These are phyloP conservation scores for Drosophila pallidifrons DNA, from an alignment of 1,140 invertebrate genomes.

Conservation along the genomic window DNA sequence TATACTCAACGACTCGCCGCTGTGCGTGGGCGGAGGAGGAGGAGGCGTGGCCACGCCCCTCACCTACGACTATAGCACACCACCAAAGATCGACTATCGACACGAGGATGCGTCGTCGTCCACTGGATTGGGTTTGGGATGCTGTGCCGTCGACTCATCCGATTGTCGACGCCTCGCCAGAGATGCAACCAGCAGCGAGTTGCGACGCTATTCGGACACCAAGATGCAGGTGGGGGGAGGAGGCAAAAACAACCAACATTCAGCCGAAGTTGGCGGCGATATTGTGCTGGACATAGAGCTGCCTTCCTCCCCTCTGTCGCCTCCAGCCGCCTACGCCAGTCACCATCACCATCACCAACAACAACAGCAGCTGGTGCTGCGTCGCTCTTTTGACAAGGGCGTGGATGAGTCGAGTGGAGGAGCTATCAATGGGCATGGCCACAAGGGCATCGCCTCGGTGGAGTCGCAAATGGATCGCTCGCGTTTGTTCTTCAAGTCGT, in stretches of 20 bases:
- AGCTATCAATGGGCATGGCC: background rate
- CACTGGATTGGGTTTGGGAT: constrained; percentile 36
- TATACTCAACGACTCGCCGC: constrained; percentile 79
- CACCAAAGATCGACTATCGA: constrained; percentile 78
- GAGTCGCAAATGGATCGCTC: constrained; percentile 69
- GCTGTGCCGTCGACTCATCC: constrained; percentile 37
- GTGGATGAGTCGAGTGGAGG: constrained; percentile 43
- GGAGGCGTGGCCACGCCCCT: constrained; percentile 45
- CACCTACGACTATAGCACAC: constrained; percentile 73
- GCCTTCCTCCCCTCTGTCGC: constrained; percentile 74
- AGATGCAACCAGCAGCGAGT: constrained; percentile 12
- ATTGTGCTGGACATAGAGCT: constrained; percentile 77
- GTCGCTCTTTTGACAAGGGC: constrained; percentile 74
- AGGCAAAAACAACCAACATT: constrained; percentile 24
- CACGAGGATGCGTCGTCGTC: constrained; percentile 55
- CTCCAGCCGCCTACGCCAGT: constrained; percentile 70
- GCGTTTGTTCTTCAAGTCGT: constrained; percentile 86
- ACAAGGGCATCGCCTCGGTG: constrained; percentile 26
- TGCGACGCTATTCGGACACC: constrained; percentile 85
- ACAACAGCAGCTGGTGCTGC: constrained; percentile 49
- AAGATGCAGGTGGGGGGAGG: constrained; percentile 70
- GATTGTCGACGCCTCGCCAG: constrained; percentile 57
- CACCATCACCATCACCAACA: constrained; percentile 23
- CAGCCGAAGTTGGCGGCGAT: constrained; percentile 30
- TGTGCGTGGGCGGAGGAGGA: constrained; percentile 51